Conservation (phyloP, 2,113 vertebrate genomes). For the Choloepus hoffmanni region DNA sequence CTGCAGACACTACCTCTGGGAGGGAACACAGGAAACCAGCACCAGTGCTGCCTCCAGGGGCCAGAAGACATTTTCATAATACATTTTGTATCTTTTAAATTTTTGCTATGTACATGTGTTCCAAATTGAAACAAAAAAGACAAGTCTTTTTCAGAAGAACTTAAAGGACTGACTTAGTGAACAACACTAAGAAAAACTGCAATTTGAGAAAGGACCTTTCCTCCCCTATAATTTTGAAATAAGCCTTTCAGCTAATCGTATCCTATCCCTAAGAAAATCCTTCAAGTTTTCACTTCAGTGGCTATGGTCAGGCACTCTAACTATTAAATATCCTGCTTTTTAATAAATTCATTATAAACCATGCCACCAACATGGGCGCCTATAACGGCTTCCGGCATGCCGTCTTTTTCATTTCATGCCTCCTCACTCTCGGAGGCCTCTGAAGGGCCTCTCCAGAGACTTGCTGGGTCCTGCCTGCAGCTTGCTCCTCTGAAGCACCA, state of each 20-base stretch:
- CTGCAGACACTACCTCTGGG: background rate
- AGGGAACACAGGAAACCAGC: background rate
- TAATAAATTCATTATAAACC: background rate
- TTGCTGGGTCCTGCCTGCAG: accelerated
- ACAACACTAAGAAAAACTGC: background rate
- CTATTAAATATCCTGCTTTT: conserved; percentile 1
- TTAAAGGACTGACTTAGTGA: conserved; percentile 15
- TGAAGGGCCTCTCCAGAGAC: too few species aligned
- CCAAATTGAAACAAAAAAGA: background rate
- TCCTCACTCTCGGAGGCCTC: background rate
- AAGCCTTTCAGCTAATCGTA: background rate
- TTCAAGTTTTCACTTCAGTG: background rate
- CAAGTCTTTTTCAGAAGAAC: background rate
- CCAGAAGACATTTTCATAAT: background rate
- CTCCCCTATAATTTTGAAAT: background rate
- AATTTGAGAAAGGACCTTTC: background rate
- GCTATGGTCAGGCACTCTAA: background rate
- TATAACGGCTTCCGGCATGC: background rate
- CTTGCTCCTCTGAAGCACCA: accelerated
- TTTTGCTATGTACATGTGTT: background rate
- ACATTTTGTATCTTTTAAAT: background rate
- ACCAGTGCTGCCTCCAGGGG: background rate
- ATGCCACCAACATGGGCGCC: background rate
- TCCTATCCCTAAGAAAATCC: background rate
- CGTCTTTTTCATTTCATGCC: background rate